These are phyloP conservation scores for Shinisaurus crocodilurus DNA, from an alignment of 2,113 vertebrate genomes.

Conservation along the genomic window DNA sequence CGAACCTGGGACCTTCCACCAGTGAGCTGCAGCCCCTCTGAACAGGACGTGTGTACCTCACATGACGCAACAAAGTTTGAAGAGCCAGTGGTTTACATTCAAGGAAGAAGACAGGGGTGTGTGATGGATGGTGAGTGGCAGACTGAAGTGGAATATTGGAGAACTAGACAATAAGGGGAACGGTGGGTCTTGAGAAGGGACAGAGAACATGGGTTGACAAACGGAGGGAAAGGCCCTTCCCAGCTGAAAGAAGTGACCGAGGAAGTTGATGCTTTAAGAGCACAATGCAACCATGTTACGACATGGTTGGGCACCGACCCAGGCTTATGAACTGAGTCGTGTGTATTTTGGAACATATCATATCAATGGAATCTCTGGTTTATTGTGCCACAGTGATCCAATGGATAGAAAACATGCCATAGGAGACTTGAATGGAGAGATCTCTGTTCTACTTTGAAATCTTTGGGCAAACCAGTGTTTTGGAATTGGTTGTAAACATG, in stretches of 20 bases:
- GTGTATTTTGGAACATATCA: not conserved
- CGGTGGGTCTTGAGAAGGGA: not conserved
- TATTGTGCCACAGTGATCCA: not conserved
- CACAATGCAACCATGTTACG: not conserved
- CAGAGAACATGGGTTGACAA: not conserved
- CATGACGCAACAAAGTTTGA: not conserved
- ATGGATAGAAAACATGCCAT: not conserved
- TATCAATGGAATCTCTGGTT: not conserved
- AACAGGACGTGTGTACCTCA: not conserved
- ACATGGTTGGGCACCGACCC: not conserved
- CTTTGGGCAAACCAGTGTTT: not conserved
- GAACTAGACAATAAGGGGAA: too few relatives aligned
- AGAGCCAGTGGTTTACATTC: not conserved
- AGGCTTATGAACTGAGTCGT: not conserved
- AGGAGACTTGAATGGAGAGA: not conserved
- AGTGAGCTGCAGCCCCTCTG: too few relatives aligned
- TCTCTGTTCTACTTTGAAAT: too few relatives aligned
- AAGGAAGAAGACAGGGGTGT: not conserved
- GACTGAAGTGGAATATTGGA: not conserved
- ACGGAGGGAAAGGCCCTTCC: not conserved
- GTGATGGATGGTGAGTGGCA: too few relatives aligned
- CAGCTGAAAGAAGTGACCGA: not conserved
- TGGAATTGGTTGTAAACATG: not conserved
- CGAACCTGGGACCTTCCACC: too few relatives aligned
- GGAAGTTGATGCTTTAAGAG: not conserved